phyloP scores from a whole-genome alignment of 2,888 invertebrate genomes.

The Synanthedon formicaeformis region DNA sequence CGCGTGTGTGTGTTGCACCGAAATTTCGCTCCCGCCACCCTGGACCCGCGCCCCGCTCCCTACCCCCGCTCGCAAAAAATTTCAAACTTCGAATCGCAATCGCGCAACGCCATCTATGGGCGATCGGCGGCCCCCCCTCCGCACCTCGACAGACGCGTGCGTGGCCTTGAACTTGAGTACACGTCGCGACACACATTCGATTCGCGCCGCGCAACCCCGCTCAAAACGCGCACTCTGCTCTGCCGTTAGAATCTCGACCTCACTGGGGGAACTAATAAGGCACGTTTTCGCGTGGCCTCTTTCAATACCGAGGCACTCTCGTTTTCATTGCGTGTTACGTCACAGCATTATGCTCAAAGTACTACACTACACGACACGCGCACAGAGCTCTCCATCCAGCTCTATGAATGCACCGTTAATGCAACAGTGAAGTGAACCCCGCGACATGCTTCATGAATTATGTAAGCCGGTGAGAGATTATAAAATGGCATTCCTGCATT shows the following conservation, averaged over 20 bases:
- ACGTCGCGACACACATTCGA: conserved; percentile 61
- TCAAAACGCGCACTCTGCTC: conserved; percentile 36
- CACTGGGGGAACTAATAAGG: conserved; percentile 55
- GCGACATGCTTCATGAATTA: too few relatives aligned
- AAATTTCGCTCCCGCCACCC: conserved; percentile 59
- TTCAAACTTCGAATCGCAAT: conserved; percentile 50
- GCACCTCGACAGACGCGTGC: conserved; percentile 9
- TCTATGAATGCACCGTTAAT: background rate
- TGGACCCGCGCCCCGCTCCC: conserved; percentile 38
- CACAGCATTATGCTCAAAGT: conserved; percentile 14
- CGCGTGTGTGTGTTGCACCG: conserved; percentile 50
- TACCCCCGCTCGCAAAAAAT: conserved; percentile 52
- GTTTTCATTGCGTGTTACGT: conserved; percentile 48
- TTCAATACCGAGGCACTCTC: conserved; percentile 42
- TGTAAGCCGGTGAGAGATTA: too few relatives aligned
- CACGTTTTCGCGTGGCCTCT: conserved; percentile 44
- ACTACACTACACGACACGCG: background rate
- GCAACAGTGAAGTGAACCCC: too few relatives aligned
- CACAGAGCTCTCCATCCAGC: background rate
- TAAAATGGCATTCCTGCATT: too few relatives aligned
- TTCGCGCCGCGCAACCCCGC: conserved; percentile 30
- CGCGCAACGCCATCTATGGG: conserved; percentile 63
- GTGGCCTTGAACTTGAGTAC: conserved; percentile 68
- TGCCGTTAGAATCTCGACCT: conserved; percentile 41
- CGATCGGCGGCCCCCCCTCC: conserved; percentile 30